Percentiles rank a stretch among this genome's conserved stretches.
These are phyloP conservation scores for Griposia aprilina DNA, from an alignment of 2,888 invertebrate genomes.

Conservation along the genomic window DNA sequence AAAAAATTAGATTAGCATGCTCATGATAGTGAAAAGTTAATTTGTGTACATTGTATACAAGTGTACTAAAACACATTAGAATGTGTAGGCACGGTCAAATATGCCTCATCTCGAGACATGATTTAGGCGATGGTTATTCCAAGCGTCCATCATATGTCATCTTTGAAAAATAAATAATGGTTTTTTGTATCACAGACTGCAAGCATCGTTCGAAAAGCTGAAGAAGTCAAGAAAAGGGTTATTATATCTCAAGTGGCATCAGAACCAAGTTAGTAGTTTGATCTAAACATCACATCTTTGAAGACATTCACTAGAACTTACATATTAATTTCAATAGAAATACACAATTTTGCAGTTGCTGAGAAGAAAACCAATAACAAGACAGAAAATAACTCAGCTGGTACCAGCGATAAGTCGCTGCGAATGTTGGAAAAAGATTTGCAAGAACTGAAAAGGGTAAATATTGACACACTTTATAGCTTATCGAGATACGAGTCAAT, in stretches of 20 bases:
- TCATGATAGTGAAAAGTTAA: not conserved
- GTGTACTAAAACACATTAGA: conserved; percentile 14
- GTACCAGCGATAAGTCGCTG: conserved; percentile 85
- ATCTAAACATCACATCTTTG: not conserved
- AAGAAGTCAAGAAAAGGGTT: conserved; percentile 79
- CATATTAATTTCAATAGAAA: conserved; percentile 17
- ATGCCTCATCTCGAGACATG: not conserved
- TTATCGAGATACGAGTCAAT: not conserved
- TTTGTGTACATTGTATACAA: not conserved
- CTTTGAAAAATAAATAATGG: not conserved
- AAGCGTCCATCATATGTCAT: not conserved
- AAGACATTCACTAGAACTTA: not conserved
- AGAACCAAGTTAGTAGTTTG: conserved; percentile 57
- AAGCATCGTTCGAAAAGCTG: conserved; percentile 77
- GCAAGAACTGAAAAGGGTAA: conserved; percentile 90
- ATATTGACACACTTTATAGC: conserved; percentile 2
- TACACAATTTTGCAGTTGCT: conserved; percentile 56
- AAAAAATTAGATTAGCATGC: not conserved
- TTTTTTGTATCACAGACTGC: conserved; percentile 69
- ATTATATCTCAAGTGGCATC: conserved; percentile 60
- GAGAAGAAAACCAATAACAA: conserved; percentile 75
- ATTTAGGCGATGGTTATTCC: not conserved
- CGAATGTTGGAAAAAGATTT: conserved; percentile 91
- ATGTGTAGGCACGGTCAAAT: not conserved
- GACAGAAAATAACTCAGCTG: conserved; percentile 74